Base-by-base conservation (phyloP, 1,140 invertebrate species). In the Bicyclus anynana region DNA sequence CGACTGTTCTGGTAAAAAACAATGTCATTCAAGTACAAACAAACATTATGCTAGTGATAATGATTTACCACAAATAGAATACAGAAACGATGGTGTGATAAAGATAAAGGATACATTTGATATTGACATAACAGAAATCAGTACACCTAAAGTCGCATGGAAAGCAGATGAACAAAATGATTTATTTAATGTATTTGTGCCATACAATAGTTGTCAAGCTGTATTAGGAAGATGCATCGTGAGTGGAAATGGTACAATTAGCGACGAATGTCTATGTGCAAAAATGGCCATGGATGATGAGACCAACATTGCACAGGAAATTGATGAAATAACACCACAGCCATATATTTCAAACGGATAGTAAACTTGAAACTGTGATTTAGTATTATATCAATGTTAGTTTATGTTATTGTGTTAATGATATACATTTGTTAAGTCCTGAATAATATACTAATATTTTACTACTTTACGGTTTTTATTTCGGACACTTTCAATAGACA, bases 161-260 rank as follows among this genome's bases (percentile, higher is more conserved):
- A 35, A 12, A 60, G 63, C 44, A 4, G 69, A 54, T 49, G 14
- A 53, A 51, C 35, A 26, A 16, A 23, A 48, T 49, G 56, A 63
- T 37, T 33, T 38, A 7, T 51, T 48, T 14, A 67, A 62, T 51
- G 70, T 27, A 50, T 52, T 65, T 51, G 50, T 78, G 17, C 74
- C 76, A 26, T 80, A 66, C 35, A 85, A 82, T 42, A 84, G 76
- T 65, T 88, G 84, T 58, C 84, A 85, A 48, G 79, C 61, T 47
- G 59, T 82, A 1, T 58, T 86, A 40, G 83, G 84, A 4, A 83
- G 75, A 46, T 88, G 85, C 54, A 86, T 88, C 44, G 83, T 85
- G 1, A 83, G 77, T 61, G 83, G 77, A 0, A 80, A 72, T 57
- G 77, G 77, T 7, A 83, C 65, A 4, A 84, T 87, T 12, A 75